Percentiles rank a stretch among this genome's conserved stretches.
phyloP scores from a whole-genome alignment of 2,888 invertebrate species.

The Macrophya annulata region DNA sequence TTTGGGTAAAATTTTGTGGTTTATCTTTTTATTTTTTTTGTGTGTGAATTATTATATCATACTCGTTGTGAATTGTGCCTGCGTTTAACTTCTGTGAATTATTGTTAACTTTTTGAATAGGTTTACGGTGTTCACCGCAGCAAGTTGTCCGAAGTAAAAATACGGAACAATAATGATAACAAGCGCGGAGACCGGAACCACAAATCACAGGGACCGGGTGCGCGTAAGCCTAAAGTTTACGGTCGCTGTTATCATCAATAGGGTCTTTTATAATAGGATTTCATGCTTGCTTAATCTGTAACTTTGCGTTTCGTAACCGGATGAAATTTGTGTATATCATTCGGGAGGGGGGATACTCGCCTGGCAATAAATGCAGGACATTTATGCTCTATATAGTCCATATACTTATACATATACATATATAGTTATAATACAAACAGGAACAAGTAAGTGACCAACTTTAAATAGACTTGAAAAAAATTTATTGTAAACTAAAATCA shows the following conservation, averaged over 20 bases:
- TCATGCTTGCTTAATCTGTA: conserved; percentile 45
- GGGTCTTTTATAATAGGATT: conserved; percentile 49
- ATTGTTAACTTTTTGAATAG: conserved; percentile 39
- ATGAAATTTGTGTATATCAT: conserved; percentile 42
- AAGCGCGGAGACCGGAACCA: conserved; percentile 49
- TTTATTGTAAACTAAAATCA: neutral
- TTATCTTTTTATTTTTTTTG: no score
- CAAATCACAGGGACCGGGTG: conserved; percentile 43
- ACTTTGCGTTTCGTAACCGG: conserved; percentile 37
- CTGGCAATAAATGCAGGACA: conserved; percentile 36
- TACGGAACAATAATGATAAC: conserved; percentile 41
- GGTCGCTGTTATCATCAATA: conserved; percentile 50
- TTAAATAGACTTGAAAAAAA: neutral
- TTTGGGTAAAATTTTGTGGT: no score
- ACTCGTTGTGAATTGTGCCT: neutral
- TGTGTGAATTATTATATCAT: neutral
- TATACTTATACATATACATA: neutral
- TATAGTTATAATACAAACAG: neutral
- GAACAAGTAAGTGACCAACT: neutral
- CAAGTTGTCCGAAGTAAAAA: conserved; percentile 44
- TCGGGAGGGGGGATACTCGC: neutral
- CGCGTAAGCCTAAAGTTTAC: conserved; percentile 51
- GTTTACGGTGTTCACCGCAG: neutral
- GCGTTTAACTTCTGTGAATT: neutral
- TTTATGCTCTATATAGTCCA: conserved; percentile 16